These are phyloP conservation scores for Campoplex nolae DNA, from an alignment of 2,888 invertebrate species.

Conservation along the genomic window DNA sequence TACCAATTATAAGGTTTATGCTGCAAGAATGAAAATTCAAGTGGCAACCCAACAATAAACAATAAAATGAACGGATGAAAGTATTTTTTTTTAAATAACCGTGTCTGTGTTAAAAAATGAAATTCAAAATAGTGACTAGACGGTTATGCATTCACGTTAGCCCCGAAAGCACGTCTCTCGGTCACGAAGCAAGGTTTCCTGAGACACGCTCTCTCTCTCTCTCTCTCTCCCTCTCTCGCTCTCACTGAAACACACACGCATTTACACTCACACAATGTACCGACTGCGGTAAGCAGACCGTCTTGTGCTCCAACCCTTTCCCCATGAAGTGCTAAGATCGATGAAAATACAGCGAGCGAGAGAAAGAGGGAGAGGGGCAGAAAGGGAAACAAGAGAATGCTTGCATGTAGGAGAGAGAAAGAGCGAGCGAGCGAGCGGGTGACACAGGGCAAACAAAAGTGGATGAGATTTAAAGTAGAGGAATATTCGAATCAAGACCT, in stretches of 20 bases:
- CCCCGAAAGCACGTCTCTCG: constrained; percentile 15
- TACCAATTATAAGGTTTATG: not conserved
- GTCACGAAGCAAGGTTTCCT: constrained; percentile 30
- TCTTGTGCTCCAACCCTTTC: constrained; percentile 47
- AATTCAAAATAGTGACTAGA: not conserved
- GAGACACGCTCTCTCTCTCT: not conserved
- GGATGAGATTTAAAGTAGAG: constrained; percentile 52
- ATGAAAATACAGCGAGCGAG: constrained; percentile 61
- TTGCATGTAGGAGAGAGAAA: not conserved
- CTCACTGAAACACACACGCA: not conserved
- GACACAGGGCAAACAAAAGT: constrained; percentile 23
- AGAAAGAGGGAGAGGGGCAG: constrained; percentile 14
- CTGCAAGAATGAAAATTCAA: not conserved
- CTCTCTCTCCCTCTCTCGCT: not conserved
- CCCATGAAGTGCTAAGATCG: constrained; percentile 58
- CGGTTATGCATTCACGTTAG: constrained; percentile 27
- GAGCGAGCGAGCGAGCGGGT: not conserved
- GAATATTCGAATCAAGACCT: constrained; percentile 17
- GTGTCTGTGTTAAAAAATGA: not conserved
- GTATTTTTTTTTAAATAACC: not conserved
- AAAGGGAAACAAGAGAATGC: not conserved
- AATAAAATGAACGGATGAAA: no score
- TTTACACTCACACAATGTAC: constrained; percentile 34
- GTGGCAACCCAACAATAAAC: not conserved
- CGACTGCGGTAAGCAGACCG: constrained; percentile 63